Evolutionary conservation across 2,888 invertebrate species (phyloP).

Genomic region (Thera britannica): DNA sequence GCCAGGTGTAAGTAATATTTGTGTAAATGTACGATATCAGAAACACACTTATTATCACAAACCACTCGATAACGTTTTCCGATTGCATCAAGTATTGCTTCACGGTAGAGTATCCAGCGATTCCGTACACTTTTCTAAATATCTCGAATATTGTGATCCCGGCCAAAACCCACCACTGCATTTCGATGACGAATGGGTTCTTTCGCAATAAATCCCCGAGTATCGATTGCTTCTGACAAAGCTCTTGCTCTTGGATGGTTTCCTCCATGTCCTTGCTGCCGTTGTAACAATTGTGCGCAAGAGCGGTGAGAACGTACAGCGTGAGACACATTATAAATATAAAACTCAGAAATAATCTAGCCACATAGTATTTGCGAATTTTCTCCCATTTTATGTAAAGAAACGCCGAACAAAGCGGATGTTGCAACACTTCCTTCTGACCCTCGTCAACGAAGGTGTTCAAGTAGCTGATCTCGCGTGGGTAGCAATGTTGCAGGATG

Average conservation of each 20-base stretch:
- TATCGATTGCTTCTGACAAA: constrained; percentile 92
- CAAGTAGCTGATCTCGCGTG: constrained; percentile 93
- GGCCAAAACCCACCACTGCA: constrained; percentile 93
- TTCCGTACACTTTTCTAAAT: constrained; percentile 91
- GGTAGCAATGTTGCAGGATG: constrained; percentile 92
- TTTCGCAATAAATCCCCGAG: constrained; percentile 90
- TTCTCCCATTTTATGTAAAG: constrained; percentile 95
- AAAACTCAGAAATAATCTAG: constrained; percentile 90
- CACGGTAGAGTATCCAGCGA: constrained; percentile 92
- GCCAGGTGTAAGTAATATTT: constrained; percentile 90
- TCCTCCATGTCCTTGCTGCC: constrained; percentile 91
- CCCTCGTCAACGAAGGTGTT: constrained; percentile 95
- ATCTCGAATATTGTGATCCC: constrained; percentile 92
- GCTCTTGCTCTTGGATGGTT: constrained; percentile 88
- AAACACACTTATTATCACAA: constrained; percentile 93
- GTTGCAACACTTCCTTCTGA: constrained; percentile 93
- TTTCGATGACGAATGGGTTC: constrained; percentile 91
- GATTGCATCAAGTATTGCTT: constrained; percentile 92
- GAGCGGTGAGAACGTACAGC: constrained; percentile 91
- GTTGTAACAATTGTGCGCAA: constrained; percentile 94
- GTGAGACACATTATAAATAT: constrained; percentile 93
- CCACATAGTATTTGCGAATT: constrained; percentile 94
- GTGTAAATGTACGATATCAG: constrained; percentile 93
- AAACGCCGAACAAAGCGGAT: constrained; percentile 95
- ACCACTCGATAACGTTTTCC: constrained; percentile 95